Evolutionary conservation across 1,140 invertebrate genomes (phyloP), one percentile per base, ranked within the genome.

Genomic region (Drosophila aff.): DNA sequence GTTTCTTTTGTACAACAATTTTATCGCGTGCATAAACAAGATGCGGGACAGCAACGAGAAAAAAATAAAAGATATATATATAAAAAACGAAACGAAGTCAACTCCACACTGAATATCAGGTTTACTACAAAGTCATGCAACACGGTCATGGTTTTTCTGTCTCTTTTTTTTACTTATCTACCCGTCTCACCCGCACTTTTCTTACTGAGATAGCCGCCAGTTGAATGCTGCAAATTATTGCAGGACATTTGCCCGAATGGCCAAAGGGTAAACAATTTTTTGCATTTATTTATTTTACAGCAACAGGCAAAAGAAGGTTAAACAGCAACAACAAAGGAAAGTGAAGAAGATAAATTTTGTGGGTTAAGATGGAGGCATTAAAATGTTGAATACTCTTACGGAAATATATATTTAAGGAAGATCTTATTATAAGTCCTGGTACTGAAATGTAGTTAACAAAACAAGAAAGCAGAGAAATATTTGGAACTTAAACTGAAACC

Each of bases 21-120:
- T 87, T 87, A 87, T 87, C 84, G 84, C 84, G 84, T 90, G 84
- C 84, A 89, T 90, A 89, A 89, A 89, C 85, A 89, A 89, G 71
- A 75, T 75, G 78, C 81, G 76, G 62, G 64, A 63, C 59, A 47
- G 46, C 61, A 58, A 62, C 50, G 23, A 38, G 40, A 61, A 43
- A 41, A 33, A 43, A 41, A 23, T 36, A 26, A 55, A 16, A 8
- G 4, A 71, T n/a, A 43, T 43, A 21, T 53, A 40, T 47, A 53
- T 44, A 60, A 52, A 63, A 41, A 74, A 52, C 77, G 68, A 81
- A 76, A 85, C 79, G 73, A 62, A 81, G 47, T 81, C 79, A 83
- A 86, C 82, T 85, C 64, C 71, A 74, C 76, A 81, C 69, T 72
- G 81, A 76, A 76, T 89, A 81, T 89, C 85, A 76, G 85, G 82